Conservation (phyloP, 92 coral and sea anemone genomes). For the Pocillopora grandis region DNA sequence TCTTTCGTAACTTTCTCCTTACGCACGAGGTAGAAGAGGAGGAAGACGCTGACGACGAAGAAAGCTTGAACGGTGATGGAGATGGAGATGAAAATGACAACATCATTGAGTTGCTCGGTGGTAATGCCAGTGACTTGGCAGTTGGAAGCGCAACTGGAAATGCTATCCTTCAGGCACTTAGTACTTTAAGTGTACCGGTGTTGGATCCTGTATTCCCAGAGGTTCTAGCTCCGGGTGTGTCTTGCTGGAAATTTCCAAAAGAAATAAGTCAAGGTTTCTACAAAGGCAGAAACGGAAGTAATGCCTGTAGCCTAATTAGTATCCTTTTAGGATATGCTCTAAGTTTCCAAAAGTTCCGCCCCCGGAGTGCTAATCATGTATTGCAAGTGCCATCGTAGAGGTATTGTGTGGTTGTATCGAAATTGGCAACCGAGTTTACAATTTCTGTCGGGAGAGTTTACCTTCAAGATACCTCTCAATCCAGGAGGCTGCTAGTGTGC, state of each 20-base stretch:
- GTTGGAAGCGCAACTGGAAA: conserved; percentile 10
- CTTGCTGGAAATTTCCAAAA: conserved; percentile 49
- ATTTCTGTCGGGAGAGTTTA: conserved; percentile 49
- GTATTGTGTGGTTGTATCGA: conserved; percentile 52
- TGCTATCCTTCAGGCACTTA: conserved; percentile 13
- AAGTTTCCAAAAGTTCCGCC: not conserved
- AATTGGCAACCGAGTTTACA: conserved; percentile 55
- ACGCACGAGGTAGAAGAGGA: conserved; percentile 10
- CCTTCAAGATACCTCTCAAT: conserved; percentile 60
- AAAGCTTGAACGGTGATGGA: not conserved
- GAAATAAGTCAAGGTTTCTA: conserved; percentile 36
- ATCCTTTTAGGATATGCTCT: conserved; percentile 35
- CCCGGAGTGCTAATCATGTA: not conserved
- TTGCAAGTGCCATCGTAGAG: conserved; percentile 15
- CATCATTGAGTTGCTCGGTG: not conserved
- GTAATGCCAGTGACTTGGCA: not conserved
- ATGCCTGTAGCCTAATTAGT: conserved; percentile 50
- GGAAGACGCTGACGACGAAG: conserved; percentile 28
- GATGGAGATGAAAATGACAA: conserved; percentile 33
- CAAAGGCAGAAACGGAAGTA: conserved; percentile 52
- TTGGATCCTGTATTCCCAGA: conserved; percentile 14
- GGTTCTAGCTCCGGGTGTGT: conserved; percentile 19
- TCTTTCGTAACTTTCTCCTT: conserved; percentile 34
- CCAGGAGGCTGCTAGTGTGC: conserved; percentile 54
- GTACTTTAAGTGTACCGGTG: not conserved